Evolutionary conservation across 2,113 vertebrate genomes (phyloP).

Genomic region (Maccullochella peelii): DNA sequence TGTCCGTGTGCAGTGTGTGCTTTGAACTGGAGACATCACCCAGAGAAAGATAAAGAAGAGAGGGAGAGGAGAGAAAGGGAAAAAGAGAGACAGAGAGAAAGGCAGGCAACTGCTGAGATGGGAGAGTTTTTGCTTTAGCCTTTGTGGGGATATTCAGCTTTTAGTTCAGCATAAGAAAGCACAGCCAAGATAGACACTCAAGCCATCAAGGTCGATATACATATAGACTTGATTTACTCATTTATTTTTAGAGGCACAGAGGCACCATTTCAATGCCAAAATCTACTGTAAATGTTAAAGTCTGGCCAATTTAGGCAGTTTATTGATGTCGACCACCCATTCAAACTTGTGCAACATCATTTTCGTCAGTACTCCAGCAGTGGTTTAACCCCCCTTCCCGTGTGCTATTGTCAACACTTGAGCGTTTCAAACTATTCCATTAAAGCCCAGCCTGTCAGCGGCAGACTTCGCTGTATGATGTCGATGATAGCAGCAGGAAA

Average conservation of each 20-base stretch:
- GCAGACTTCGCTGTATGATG: slow-evolving; percentile 44
- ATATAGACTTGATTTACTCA: slow-evolving; percentile 2
- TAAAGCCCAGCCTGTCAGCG: slow-evolving; percentile 50
- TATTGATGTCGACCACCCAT: background rate
- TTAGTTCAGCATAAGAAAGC: slow-evolving; percentile 26
- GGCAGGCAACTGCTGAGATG: slow-evolving; percentile 26
- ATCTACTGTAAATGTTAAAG: background rate
- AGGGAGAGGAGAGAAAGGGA: slow-evolving; percentile 27
- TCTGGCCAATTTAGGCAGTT: background rate
- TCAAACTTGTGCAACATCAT: slow-evolving; percentile 10
- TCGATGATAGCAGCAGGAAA: slow-evolving; percentile 51
- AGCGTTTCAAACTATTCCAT: slow-evolving; percentile 61
- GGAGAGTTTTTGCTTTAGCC: slow-evolving; percentile 26
- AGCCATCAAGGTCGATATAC: slow-evolving; percentile 34
- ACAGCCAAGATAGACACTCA: background rate
- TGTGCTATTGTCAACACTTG: slow-evolving; percentile 54
- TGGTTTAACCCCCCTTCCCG: background rate
- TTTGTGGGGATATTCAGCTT: slow-evolving; percentile 42
- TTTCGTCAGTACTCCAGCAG: slow-evolving; percentile 11
- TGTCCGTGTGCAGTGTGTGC: slow-evolving; percentile 63
- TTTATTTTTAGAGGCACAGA: background rate
- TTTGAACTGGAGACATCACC: slow-evolving; percentile 80
- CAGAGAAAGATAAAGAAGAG: slow-evolving; percentile 71
- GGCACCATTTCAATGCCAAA: background rate
- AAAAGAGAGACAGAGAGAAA: slow-evolving; percentile 15